These are phyloP conservation scores for Elmis aenea DNA, from an alignment of 2,888 invertebrate species.

Conservation along the genomic window DNA sequence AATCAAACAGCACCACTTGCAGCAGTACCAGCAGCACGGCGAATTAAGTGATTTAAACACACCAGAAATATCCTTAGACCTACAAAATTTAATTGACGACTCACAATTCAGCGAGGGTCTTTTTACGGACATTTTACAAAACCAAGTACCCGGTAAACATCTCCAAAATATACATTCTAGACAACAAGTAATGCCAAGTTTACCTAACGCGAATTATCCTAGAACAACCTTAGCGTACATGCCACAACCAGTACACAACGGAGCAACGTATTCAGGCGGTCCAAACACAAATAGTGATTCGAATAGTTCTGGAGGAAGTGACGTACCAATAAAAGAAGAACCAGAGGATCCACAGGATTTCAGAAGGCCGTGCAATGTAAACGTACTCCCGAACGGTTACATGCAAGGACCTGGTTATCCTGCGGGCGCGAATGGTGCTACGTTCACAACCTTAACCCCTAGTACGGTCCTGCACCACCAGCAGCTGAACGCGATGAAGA, in stretches of 20 bases:
- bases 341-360: conserved; percentile 75
- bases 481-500: conserved; percentile 42
- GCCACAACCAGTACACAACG: conserved; percentile 88
- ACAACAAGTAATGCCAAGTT: conserved; percentile 46
- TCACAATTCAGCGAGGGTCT: conserved; percentile 81
- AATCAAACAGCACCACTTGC: conserved; percentile 62
- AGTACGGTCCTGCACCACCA: conserved; percentile 51
- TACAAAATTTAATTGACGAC: conserved; percentile 90
- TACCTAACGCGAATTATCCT: conserved; percentile 48
- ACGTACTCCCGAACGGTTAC: conserved; percentile 42
- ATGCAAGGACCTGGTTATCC: conserved; percentile 42
- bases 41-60: conserved; percentile 86
- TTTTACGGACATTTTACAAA: conserved; percentile 76
- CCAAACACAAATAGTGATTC: conserved; percentile 42
- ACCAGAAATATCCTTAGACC: conserved; percentile 86
- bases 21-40: conserved; percentile 66
- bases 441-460: conserved; percentile 58
- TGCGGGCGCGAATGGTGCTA: conserved; percentile 35
- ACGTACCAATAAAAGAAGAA: conserved; percentile 80
- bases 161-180: conserved; percentile 43
- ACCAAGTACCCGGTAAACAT: conserved; percentile 44
- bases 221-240: conserved; percentile 80
- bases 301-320: conserved; percentile 49
- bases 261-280: conserved; percentile 54
- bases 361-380: conserved; percentile 56